phyloP scores from a whole-genome alignment of 2,888 invertebrate genomes.

The Dynastes hyllus region DNA sequence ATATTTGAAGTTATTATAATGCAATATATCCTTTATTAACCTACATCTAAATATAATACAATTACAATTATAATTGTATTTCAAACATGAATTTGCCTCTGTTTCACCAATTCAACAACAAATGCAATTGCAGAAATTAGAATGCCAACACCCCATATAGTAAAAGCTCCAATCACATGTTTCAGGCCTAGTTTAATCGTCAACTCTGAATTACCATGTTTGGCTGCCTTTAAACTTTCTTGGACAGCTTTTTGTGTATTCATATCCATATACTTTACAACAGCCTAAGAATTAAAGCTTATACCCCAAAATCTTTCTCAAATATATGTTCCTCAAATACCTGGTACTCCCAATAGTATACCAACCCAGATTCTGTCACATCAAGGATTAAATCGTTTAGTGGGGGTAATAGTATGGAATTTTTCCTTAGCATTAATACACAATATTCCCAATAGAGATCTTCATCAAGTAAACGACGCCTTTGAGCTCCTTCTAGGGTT shows the following conservation, averaged over 20 bases:
- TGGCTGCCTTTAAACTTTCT: slow-evolving; percentile 3
- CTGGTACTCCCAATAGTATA: slow-evolving; percentile 50
- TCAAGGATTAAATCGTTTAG: slow-evolving; percentile 46
- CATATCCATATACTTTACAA: slow-evolving; percentile 37
- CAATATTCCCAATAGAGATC: slow-evolving; percentile 53
- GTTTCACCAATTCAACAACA: slow-evolving; percentile 21
- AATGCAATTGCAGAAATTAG: slow-evolving; percentile 14
- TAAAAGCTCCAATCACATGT: slow-evolving; percentile 45
- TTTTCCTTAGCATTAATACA: slow-evolving; percentile 51
- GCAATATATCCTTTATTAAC: no score
- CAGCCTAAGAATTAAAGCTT: slow-evolving; percentile 28
- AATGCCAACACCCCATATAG: slow-evolving; percentile 29
- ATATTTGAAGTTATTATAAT: no score
- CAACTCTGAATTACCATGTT: not conserved
- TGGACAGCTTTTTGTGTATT: slow-evolving; percentile 40
- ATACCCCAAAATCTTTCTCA: not conserved
- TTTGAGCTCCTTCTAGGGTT: slow-evolving; percentile 43
- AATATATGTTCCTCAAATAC: slow-evolving; percentile 5
- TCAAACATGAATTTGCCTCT: not conserved
- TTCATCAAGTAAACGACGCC: slow-evolving; percentile 45
- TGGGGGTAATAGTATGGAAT: slow-evolving; percentile 49
- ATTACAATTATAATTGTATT: not conserved
- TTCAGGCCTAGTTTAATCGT: slow-evolving; percentile 23
- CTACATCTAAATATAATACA: no score
- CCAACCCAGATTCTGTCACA: slow-evolving; percentile 49